Percentiles rank a stretch among this genome's conserved stretches.
Conservation (phyloP, 2,888 invertebrate species). For the Polydrusus cervinus region DNA sequence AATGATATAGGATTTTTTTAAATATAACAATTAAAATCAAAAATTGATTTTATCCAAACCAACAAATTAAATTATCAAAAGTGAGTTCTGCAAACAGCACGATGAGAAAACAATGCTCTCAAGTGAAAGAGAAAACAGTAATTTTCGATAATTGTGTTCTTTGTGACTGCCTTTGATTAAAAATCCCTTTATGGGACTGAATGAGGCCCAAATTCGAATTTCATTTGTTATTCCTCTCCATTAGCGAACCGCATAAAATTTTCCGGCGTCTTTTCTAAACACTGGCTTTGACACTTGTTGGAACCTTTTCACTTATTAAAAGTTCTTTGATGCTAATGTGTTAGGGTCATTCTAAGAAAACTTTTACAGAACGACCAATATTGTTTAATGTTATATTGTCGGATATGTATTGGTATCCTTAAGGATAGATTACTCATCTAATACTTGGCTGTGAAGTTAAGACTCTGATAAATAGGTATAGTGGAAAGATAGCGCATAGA, state of each 20-base stretch:
- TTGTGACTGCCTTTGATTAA: constrained; percentile 1
- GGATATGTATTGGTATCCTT: no score
- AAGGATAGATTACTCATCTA: no score
- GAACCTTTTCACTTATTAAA: not conserved
- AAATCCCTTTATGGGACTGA: not conserved
- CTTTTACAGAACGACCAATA: not conserved
- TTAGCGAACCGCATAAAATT: constrained; percentile 10
- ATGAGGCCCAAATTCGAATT: not conserved
- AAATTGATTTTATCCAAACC: no score
- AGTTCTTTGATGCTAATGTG: not conserved
- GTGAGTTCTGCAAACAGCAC: no score
- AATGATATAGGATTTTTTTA: no score
- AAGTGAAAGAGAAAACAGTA: not conserved
- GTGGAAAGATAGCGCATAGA: no score
- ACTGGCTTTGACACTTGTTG: constrained; percentile 4
- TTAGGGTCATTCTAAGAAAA: not conserved
- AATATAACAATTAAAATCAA: no score
- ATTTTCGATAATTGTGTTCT: constrained; percentile 1
- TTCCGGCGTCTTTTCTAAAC: not conserved
- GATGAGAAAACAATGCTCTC: not conserved
- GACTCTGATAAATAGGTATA: no score
- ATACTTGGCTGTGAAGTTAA: no score
- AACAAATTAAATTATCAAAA: no score
- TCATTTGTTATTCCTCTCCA: constrained; percentile 1
- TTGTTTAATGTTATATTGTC: no score